Evolutionary conservation across 2,797 vertebrate genomes (phyloP).

Genomic region (Sebastes oblongus): DNA sequence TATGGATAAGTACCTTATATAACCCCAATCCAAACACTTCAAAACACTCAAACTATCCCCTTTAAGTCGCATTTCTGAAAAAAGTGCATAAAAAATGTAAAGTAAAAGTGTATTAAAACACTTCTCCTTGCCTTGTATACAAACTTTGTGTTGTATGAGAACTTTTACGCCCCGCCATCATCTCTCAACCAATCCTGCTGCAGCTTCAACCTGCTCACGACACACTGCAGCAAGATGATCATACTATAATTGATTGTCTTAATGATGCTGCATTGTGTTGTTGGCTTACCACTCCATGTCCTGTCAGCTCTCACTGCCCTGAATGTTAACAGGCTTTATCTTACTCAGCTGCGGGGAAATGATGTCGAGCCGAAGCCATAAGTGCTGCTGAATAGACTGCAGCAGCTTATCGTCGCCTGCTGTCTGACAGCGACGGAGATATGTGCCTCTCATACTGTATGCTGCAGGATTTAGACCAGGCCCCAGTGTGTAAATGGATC

Average conservation of each 20-base stretch:
- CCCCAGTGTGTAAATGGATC: constrained; percentile 54
- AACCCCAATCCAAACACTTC: not conserved
- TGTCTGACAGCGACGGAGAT: constrained; percentile 29
- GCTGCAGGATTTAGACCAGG: constrained; percentile 22
- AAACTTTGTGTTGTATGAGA: not conserved
- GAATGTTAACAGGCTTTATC: constrained; percentile 71
- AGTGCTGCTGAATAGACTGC: constrained; percentile 41
- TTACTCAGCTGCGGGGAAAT: constrained; percentile 55
- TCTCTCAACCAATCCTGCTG: not conserved
- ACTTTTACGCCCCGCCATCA: not conserved
- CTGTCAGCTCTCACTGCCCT: constrained; percentile 47
- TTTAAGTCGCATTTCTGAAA: not conserved
- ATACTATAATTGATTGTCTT: constrained; percentile 65
- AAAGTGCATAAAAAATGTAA: not conserved
- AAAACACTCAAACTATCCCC: not conserved
- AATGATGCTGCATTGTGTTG: constrained; percentile 66
- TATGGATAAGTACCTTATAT: not conserved
- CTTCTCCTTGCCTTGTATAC: not conserved
- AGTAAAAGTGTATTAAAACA: not conserved
- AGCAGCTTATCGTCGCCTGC: constrained; percentile 1
- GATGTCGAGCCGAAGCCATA: constrained; percentile 40
- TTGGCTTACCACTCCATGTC: constrained; percentile 39
- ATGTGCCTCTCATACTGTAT: not conserved
- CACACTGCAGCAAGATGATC: constrained; percentile 32
- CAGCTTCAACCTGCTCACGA: constrained; percentile 1